Base-by-base conservation (phyloP, 53 echinoderm and acorn worm species). In the Paelopatides confundens region DNA sequence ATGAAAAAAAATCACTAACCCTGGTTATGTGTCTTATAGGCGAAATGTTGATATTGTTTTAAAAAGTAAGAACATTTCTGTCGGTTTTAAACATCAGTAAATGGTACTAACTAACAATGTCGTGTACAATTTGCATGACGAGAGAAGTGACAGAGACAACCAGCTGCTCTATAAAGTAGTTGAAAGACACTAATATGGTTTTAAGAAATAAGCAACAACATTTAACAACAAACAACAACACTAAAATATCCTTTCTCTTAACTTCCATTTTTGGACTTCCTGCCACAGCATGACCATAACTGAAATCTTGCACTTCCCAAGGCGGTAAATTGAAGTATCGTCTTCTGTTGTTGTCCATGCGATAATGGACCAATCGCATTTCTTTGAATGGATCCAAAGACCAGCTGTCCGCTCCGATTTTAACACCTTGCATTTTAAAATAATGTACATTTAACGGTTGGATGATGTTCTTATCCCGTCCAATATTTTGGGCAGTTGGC, bases 361-460 rank as follows among this genome's bases (percentile, higher is more conserved):
- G 81, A 53, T 96, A 96, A 76, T 96, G 96, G 0, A 94, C 96
- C 37, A 96, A 33, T 1, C 96, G 65, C 29, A 96, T 85, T 62
- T 94, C 92, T 3, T 83, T 93, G 62, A 69, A 66, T 6, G 96
- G 96, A 48, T 96, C 84, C 1, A 91, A 8, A 11, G 96, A 92
- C 17, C 43, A 37, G 0, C 82, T 85, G n/a, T 91, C 68, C 15
- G 90, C 96, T 35, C 96, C 96, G 0, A 94, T 67, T 77, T 96
- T 96, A 26, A 94, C 79, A 5, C 85, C 94, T 47, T 96, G 96
- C 3, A 96, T 96, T 76, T 96, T 96, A 68, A 94, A 96, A 86
- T 92, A 92, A 63, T 96, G 94, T 5, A 96, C 94, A 82, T 96
- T 94, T 14, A 88, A 85, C 49, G 94, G 96, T 5, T 88, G 90